Conservation (phyloP, 2,797 vertebrate genomes). For the Hozukius guyotensis region DNA sequence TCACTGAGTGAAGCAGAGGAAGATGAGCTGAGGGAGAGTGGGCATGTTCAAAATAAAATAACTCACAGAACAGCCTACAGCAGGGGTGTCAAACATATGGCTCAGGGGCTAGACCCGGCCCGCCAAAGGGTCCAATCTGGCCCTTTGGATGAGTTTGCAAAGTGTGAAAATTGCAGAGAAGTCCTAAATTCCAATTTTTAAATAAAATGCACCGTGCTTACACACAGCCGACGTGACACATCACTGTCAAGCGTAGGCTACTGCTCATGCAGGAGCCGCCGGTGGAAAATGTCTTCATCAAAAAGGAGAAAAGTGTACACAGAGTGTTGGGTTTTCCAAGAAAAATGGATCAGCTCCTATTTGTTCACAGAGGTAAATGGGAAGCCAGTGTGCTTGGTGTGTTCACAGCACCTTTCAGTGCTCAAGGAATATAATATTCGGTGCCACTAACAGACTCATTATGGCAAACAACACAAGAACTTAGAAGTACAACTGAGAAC, state of each 20-base stretch:
- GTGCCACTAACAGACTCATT: no score
- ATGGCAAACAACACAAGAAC: no score
- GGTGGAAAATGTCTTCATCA: no score
- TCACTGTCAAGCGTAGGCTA: neutral
- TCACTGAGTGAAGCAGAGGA: conserved; percentile 8
- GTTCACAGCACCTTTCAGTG: neutral
- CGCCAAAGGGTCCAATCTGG: neutral
- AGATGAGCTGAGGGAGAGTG: conserved; percentile 7
- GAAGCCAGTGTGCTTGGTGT: neutral
- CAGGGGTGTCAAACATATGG: neutral
- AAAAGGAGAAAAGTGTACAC: neutral
- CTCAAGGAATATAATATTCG: no score
- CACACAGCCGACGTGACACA: neutral
- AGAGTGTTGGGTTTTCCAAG: neutral
- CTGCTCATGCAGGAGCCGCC: neutral
- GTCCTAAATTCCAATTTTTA: neutral
- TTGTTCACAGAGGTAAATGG: no score
- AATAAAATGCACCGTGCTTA: neutral
- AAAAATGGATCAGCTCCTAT: neutral
- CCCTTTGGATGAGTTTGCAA: neutral
- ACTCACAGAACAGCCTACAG: neutral
- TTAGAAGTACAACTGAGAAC: no score
- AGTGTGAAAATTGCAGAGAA: neutral
- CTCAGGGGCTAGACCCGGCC: neutral
- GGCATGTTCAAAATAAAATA: neutral